Evolutionary conservation across 2,888 invertebrate genomes (phyloP).

Genomic region (Thymelicus lineola): DNA sequence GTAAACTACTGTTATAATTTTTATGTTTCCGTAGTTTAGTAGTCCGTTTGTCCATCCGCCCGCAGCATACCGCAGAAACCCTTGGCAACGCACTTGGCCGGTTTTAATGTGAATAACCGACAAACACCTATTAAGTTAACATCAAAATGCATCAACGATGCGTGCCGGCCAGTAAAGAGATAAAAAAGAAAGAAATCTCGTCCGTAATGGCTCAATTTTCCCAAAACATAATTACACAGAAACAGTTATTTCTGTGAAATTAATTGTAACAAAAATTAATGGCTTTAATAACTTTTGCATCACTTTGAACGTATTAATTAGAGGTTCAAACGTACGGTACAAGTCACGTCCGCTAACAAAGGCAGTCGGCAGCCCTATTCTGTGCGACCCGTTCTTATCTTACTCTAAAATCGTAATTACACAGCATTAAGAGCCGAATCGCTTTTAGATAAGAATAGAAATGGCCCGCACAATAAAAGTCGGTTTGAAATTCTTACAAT

Average conservation of each 20-base stretch:
- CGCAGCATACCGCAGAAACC: too few relatives aligned
- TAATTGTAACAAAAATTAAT: neutral
- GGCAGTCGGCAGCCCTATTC: constrained; percentile 7
- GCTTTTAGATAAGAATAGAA: constrained; percentile 31
- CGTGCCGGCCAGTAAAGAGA: too few relatives aligned
- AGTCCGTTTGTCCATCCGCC: too few relatives aligned
- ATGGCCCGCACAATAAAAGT: constrained; percentile 26
- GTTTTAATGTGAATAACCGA: too few relatives aligned
- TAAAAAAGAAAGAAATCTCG: neutral
- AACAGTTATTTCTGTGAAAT: neutral
- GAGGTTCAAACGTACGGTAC: neutral
- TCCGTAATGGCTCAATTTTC: neutral
- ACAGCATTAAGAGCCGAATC: constrained; percentile 32
- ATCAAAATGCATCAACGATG: too few relatives aligned
- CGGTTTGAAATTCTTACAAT: constrained; percentile 21
- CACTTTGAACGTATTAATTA: constrained; percentile 2
- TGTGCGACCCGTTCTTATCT: constrained; percentile 22
- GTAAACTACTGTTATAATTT: neutral
- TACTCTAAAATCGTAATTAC: constrained; percentile 32
- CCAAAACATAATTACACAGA: neutral
- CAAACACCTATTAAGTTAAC: too few relatives aligned
- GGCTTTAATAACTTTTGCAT: neutral
- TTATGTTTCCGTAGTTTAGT: too few relatives aligned
- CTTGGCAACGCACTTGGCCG: too few relatives aligned
- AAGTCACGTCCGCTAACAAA: constrained; percentile 10